These are phyloP conservation scores for Holcopasites calliopsidis DNA, from an alignment of 1,140 invertebrate genomes.

Conservation along the genomic window DNA sequence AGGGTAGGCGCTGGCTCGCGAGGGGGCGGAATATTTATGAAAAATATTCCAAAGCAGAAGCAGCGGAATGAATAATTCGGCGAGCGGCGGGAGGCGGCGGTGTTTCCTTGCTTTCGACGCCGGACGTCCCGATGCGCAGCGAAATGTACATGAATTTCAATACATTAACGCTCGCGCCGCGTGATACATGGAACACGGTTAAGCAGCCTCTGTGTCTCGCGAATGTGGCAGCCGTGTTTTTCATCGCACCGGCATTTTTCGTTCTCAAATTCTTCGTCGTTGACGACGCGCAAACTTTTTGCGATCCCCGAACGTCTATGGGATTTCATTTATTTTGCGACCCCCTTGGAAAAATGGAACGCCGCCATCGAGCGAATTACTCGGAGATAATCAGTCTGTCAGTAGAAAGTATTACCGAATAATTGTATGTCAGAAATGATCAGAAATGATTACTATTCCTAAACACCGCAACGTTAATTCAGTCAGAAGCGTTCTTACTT, in stretches of 20 bases:
- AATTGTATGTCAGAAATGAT: too few relatives aligned
- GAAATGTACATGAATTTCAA: constrained; percentile 60
- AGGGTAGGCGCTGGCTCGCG: constrained; percentile 6
- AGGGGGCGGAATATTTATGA: constrained; percentile 60
- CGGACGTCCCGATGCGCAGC: constrained; percentile 1
- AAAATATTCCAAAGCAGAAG: constrained; percentile 57
- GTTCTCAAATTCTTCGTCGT: not conserved
- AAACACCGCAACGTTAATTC: too few relatives aligned
- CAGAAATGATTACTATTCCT: too few relatives aligned
- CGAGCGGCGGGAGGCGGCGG: not conserved
- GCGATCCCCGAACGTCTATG: too few relatives aligned
- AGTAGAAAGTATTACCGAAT: not conserved
- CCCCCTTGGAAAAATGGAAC: too few relatives aligned
- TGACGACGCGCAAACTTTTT: not conserved
- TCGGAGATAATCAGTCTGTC: not conserved
- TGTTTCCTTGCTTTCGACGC: constrained; percentile 44
- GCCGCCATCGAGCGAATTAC: not conserved
- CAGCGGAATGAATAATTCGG: constrained; percentile 55
- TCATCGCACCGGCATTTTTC: constrained; percentile 29
- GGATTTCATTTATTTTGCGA: not conserved
- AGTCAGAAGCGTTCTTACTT: not conserved
- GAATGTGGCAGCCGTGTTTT: constrained; percentile 10
- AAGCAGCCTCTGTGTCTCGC: constrained; percentile 7
- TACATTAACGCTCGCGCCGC: constrained; percentile 39
- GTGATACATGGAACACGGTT: constrained; percentile 44